These are phyloP conservation scores for Amphibalanus amphitrite DNA, from an alignment of 1,140 invertebrate species.

Conservation along the genomic window DNA sequence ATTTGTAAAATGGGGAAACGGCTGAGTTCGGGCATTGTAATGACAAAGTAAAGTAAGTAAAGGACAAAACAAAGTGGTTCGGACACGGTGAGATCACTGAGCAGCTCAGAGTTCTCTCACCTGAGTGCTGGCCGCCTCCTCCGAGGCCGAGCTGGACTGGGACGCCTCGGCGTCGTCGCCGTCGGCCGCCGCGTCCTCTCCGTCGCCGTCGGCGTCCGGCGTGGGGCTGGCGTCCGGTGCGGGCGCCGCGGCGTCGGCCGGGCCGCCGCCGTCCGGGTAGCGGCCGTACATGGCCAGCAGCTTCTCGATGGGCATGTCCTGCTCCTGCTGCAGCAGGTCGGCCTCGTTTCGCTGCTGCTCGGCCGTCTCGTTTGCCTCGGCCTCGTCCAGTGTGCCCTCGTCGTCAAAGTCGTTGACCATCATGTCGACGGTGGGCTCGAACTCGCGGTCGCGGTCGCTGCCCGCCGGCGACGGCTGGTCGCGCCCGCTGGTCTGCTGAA, in stretches of 20 bases:
- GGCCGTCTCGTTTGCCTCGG: slow-evolving; percentile 62
- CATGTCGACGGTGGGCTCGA: slow-evolving; percentile 64
- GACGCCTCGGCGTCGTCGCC: slow-evolving; percentile 20
- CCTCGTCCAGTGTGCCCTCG: slow-evolving; percentile 85
- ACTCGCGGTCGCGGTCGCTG: slow-evolving; percentile 33
- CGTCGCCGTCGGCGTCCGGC: slow-evolving; percentile 30
- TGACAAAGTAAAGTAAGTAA: no score
- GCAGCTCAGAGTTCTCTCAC: background rate
- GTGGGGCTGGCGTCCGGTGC: slow-evolving; percentile 29
- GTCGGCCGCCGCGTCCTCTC: slow-evolving; percentile 30
- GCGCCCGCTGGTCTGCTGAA: background rate
- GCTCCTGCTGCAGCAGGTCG: slow-evolving; percentile 26
- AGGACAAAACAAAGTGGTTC: no score
- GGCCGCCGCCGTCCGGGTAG: slow-evolving; percentile 13
- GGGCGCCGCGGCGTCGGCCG: slow-evolving; percentile 28
- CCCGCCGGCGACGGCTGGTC: background rate
- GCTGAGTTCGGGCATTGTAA: no score
- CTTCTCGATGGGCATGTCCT: slow-evolving; percentile 85
- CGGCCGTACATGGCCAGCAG: slow-evolving; percentile 73
- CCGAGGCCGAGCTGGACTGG: background rate
- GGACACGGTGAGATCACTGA: no score
- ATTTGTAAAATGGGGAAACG: no score
- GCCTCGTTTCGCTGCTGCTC: slow-evolving; percentile 3
- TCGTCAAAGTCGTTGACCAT: slow-evolving; percentile 94
- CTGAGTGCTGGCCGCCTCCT: background rate